Conservation (phyloP, 2,888 invertebrate species). For the Dexiosoma caninum region DNA sequence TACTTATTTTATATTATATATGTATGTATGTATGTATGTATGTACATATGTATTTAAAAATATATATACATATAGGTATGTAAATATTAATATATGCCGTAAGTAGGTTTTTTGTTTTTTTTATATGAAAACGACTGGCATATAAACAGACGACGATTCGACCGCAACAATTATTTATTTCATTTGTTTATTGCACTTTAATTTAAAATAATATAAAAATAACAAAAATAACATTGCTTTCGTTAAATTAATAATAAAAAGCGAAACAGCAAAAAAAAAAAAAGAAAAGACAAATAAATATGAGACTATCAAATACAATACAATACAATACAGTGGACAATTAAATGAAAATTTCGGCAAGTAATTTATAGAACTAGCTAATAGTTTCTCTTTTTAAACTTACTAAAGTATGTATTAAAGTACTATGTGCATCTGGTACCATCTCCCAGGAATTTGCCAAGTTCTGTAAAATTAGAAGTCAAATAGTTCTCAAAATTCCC, state of each 20-base stretch:
- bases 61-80: not conserved
- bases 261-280: not conserved
- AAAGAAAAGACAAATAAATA: not conserved
- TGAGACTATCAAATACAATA: not conserved
- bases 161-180: conserved; percentile 61
- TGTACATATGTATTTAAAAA: not conserved
- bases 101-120: conserved; percentile 4
- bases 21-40: not conserved
- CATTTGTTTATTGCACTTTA: conserved; percentile 61
- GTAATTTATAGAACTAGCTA: not conserved
- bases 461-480: no score
- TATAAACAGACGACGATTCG: conserved; percentile 39
- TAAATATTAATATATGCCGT: not conserved
- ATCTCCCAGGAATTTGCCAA: no score
- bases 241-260: conserved; percentile 16
- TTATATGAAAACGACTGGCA: conserved; percentile 18
- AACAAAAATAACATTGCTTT: conserved; percentile 11
- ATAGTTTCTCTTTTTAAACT: not conserved
- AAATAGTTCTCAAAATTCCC: no score
- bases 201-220: conserved; percentile 23
- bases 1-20: not conserved
- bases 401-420: no score
- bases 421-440: no score
- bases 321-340: not conserved
- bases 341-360: not conserved